These are phyloP conservation scores for Phymatocera aterrima DNA, from an alignment of 2,888 invertebrate species.

Conservation along the genomic window DNA sequence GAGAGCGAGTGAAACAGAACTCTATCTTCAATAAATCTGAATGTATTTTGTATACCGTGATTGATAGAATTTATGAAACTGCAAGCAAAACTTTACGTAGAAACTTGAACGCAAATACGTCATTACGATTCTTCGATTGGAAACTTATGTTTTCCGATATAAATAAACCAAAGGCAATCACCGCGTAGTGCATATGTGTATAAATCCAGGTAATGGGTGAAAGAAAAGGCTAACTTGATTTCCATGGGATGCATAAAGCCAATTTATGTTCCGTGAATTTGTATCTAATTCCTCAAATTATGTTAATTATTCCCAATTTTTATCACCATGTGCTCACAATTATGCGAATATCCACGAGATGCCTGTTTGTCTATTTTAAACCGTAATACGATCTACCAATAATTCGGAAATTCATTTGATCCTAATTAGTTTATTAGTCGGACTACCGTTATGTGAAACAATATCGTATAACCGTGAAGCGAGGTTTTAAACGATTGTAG, in stretches of 20 bases:
- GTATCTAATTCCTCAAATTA: neutral
- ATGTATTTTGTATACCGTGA: neutral
- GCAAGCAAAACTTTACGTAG: neutral
- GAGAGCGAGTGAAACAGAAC: neutral
- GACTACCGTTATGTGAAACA: neutral
- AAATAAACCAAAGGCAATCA: neutral
- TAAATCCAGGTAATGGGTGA: neutral
- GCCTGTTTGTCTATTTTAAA: neutral
- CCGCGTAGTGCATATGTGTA: neutral
- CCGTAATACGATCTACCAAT: neutral
- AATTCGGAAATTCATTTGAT: neutral
- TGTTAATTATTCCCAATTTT: neutral
- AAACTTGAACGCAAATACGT: neutral
- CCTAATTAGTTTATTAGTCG: neutral
- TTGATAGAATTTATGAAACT: neutral
- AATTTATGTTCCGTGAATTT: neutral
- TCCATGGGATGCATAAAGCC: neutral
- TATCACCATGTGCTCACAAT: neutral
- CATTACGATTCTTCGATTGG: neutral
- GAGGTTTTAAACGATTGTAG: neutral
- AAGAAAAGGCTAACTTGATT: neutral
- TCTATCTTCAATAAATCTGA: neutral
- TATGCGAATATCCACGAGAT: neutral
- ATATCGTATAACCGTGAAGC: neutral
- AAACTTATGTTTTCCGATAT: neutral